These are phyloP conservation scores for Columba janthina DNA, from an alignment of 2,113 vertebrate genomes.

Conservation along the genomic window DNA sequence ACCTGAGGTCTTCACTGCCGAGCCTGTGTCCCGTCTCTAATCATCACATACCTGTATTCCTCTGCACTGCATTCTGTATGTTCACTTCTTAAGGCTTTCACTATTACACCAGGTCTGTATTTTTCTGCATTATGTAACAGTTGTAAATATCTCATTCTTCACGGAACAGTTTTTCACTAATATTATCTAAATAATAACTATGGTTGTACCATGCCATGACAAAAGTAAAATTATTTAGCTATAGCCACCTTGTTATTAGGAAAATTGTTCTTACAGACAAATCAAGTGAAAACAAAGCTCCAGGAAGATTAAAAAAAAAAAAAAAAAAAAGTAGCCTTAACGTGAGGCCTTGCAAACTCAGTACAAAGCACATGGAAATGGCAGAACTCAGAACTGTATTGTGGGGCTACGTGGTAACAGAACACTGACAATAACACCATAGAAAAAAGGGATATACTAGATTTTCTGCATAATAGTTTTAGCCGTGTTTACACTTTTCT, in stretches of 20 bases:
- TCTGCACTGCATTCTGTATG: not conserved
- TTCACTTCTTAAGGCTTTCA: not conserved
- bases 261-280: not conserved
- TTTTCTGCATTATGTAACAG: not conserved
- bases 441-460: not conserved
- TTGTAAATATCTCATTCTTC: not conserved
- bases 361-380: not conserved
- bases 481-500: not conserved
- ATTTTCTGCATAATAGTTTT: not conserved
- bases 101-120: not conserved
- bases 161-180: not conserved
- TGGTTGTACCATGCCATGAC: not conserved
- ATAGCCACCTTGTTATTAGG: not conserved
- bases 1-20: not conserved
- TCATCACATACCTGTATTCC: not conserved
- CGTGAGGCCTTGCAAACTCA: not conserved
- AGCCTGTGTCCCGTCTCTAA: not conserved
- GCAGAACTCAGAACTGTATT: not conserved
- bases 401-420: accelerated
- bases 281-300: not conserved
- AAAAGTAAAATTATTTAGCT: not conserved
- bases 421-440: not conserved
- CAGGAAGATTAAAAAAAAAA: not conserved
- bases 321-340: not conserved
- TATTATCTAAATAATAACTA: not conserved